Conservation (phyloP, 2,113 vertebrate species). For the Saguinus midas region DNA sequence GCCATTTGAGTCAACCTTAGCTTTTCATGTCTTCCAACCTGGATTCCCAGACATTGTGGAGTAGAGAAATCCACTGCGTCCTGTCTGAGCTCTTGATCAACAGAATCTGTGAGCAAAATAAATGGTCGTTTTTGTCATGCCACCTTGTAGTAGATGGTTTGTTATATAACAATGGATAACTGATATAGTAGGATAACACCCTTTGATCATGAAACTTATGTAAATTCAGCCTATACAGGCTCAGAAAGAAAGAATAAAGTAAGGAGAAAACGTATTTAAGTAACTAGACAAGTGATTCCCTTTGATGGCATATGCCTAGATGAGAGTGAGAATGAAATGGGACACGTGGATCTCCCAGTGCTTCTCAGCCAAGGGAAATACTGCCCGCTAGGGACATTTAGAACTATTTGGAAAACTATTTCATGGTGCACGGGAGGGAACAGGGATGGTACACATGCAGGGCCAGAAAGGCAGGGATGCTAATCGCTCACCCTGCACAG, state of each 20-base stretch:
- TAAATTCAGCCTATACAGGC: background rate
- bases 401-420: background rate
- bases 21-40: background rate
- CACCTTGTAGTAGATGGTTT: background rate
- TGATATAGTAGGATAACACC: background rate
- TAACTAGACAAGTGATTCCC: background rate
- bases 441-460: background rate
- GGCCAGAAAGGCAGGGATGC: background rate
- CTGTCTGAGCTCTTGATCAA: background rate
- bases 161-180: background rate
- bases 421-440: background rate
- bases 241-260: background rate
- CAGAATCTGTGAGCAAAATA: background rate
- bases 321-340: background rate
- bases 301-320: fast-evolving
- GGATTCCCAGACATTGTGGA: background rate
- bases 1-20: background rate
- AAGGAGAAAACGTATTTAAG: too few relatives aligned
- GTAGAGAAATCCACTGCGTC: background rate
- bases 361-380: background rate
- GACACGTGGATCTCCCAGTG: fast-evolving
- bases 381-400: background rate
- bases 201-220: background rate
- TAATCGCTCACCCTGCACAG: background rate
- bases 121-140: background rate